These are phyloP conservation scores for Tetranychus truncatus DNA, from an alignment of 2,888 invertebrate species.

Conservation along the genomic window DNA sequence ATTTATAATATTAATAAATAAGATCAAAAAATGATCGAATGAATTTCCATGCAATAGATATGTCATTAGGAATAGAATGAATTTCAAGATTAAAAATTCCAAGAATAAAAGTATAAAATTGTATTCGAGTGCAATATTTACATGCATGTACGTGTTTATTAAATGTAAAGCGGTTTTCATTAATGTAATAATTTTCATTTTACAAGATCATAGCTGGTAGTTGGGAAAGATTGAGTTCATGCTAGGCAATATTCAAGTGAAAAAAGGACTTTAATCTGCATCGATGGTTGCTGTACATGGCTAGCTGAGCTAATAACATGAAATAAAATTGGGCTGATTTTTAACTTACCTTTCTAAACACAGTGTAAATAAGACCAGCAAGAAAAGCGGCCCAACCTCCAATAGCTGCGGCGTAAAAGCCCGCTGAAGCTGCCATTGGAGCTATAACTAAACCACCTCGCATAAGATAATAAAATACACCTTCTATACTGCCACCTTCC, in stretches of 20 bases:
- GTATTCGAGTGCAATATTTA: too few relatives aligned
- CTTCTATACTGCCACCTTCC: not conserved
- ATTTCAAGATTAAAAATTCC: too few relatives aligned
- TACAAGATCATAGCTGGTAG: not conserved
- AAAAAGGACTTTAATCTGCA: not conserved
- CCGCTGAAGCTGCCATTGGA: not conserved
- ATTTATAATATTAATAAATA: too few relatives aligned
- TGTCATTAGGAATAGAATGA: too few relatives aligned
- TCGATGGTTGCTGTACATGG: not conserved
- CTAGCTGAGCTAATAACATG: not conserved
- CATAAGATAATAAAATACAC: not conserved
- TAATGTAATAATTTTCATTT: not conserved
- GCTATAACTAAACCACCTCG: not conserved
- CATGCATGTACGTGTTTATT: too few relatives aligned
- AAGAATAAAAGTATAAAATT: too few relatives aligned
- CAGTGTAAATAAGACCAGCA: not conserved
- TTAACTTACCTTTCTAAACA: not conserved
- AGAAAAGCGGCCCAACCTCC: not conserved
- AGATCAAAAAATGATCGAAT: too few relatives aligned
- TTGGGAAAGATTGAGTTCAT: too few relatives aligned
- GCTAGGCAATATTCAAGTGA: not conserved
- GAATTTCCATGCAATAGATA: too few relatives aligned
- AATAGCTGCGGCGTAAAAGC: not conserved
- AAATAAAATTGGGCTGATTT: not conserved
- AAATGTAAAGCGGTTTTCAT: too few relatives aligned